Conservation (phyloP, 2,888 invertebrate species). For the Euplexia lucipara region DNA sequence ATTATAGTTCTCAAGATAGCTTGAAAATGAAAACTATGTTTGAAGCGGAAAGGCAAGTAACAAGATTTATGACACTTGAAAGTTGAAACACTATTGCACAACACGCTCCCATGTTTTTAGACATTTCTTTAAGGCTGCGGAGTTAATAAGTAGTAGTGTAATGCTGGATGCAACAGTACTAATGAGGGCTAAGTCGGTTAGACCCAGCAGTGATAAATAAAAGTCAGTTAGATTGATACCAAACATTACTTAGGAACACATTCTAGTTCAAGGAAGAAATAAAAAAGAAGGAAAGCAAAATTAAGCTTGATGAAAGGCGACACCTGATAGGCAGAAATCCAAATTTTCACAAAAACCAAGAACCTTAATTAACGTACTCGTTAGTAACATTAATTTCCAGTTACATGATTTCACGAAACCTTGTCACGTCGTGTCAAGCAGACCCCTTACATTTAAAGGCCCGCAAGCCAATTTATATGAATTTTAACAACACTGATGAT, state of each 20-base stretch:
- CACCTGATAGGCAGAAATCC: not conserved
- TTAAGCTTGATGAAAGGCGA: not conserved
- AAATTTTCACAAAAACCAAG: not conserved
- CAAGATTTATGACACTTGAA: constrained; percentile 38
- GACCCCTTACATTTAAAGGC: constrained; percentile 28
- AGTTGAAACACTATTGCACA: constrained; percentile 8
- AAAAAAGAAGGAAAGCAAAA: not conserved
- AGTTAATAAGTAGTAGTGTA: constrained; percentile 17
- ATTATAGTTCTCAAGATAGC: constrained; percentile 41
- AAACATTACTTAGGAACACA: not conserved
- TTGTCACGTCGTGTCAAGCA: constrained; percentile 41
- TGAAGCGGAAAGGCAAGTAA: constrained; percentile 36
- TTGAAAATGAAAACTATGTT: constrained; percentile 39
- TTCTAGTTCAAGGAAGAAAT: not conserved
- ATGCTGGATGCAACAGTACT: not conserved
- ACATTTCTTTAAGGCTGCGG: not conserved
- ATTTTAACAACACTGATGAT: constrained; percentile 65
- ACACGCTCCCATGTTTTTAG: not conserved
- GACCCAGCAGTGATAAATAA: constrained; percentile 26
- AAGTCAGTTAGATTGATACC: constrained; percentile 16
- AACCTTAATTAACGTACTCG: constrained; percentile 19
- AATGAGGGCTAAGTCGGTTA: constrained; percentile 18
- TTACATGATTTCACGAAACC: constrained; percentile 30
- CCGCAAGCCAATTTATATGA: constrained; percentile 63
- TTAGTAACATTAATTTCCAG: constrained; percentile 32